These are phyloP conservation scores for Spilosoma lubricipeda DNA, from an alignment of 2,888 invertebrate genomes.

Conservation along the genomic window DNA sequence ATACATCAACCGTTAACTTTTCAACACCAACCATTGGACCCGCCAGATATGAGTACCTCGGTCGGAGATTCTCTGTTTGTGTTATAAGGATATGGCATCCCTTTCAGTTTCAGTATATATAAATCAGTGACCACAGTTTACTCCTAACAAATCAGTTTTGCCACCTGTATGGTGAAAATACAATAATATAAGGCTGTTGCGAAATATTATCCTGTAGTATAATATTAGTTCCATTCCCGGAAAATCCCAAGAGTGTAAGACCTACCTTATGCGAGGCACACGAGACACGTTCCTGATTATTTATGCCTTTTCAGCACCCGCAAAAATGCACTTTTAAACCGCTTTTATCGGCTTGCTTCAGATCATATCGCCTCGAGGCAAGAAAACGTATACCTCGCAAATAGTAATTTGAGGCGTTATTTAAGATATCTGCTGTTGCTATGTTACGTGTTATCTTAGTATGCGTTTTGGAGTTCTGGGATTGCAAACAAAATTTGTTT, in stretches of 20 bases:
- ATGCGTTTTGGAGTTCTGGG: no score
- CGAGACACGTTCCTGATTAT: constrained; percentile 39
- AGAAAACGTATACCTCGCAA: constrained; percentile 4
- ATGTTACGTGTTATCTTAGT: not conserved
- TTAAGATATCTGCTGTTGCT: constrained; percentile 8
- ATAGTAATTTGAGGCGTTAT: constrained; percentile 17
- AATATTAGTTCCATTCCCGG: not conserved
- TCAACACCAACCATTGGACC: no score
- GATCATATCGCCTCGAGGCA: constrained; percentile 33
- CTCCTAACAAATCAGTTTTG: not conserved
- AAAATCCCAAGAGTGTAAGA: not conserved
- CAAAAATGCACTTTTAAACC: constrained; percentile 39
- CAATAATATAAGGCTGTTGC: not conserved
- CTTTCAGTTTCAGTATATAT: no score
- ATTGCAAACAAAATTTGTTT: no score
- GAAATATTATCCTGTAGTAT: not conserved
- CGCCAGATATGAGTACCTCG: no score
- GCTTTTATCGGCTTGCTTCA: constrained; percentile 29
- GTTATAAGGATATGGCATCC: no score
- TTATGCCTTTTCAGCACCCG: constrained; percentile 40
- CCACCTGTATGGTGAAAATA: not conserved
- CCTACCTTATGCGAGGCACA: constrained; percentile 20
- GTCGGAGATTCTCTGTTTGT: no score
- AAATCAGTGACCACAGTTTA: no score
- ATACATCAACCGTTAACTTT: no score